Conservation (phyloP, 2,113 vertebrate species). For the Neodon shergylaensis region DNA sequence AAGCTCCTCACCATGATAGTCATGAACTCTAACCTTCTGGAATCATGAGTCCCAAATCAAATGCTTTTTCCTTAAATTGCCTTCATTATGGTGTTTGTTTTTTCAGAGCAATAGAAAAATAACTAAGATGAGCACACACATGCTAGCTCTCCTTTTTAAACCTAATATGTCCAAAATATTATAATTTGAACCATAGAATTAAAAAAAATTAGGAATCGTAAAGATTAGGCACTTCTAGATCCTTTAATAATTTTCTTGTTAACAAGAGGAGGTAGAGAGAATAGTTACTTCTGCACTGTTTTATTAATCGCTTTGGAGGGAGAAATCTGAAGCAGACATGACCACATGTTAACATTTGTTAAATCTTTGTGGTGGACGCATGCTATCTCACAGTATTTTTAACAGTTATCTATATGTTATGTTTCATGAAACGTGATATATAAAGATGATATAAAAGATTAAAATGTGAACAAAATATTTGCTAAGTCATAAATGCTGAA, state of each 20-base stretch:
- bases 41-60: not conserved
- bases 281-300: not conserved
- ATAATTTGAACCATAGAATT: not conserved
- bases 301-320: not conserved
- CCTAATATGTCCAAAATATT: not conserved
- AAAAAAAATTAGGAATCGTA: not conserved
- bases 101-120: not conserved
- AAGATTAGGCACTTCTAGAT: not conserved
- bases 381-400: not conserved
- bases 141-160: no score
- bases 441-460: not conserved
- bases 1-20: not conserved
- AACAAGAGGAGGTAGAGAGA: not conserved
- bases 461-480: slow-evolving; percentile 49
- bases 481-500: slow-evolving; percentile 33
- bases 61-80: not conserved
- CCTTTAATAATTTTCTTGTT: not conserved
- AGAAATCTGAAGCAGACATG: not conserved
- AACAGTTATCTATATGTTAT: not conserved
- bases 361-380: not conserved
- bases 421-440: not conserved
- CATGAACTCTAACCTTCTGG: not conserved
- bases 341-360: not conserved
- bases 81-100: not conserved
- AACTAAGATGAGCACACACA: not conserved